phyloP scores from a whole-genome alignment of 2,797 vertebrate genomes.

The Masticophis lateralis region DNA sequence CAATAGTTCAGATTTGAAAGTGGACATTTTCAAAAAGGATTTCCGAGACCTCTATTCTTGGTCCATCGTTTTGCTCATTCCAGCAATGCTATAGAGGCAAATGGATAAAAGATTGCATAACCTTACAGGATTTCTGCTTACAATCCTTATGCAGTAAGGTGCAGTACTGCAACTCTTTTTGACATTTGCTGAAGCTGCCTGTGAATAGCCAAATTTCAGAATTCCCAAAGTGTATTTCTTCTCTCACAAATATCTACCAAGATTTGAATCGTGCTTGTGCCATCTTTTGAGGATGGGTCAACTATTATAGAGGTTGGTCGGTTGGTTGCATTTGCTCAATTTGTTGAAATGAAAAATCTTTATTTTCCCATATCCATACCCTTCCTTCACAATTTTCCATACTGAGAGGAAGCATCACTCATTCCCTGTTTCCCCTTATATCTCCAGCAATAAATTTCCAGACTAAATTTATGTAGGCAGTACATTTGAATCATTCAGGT shows the following conservation, averaged over 20 bases:
- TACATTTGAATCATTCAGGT: not conserved
- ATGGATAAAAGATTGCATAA: not conserved
- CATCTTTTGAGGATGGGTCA: not conserved
- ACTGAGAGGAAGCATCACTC: not conserved
- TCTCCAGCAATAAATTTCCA: not conserved
- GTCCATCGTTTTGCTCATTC: not conserved
- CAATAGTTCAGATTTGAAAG: not conserved
- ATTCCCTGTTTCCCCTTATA: not conserved
- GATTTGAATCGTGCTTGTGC: not conserved
- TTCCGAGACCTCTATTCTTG: not conserved
- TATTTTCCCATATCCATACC: too few relatives aligned
- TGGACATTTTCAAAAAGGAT: conserved; percentile 2
- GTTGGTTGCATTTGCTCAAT: not conserved
- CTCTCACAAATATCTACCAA: not conserved
- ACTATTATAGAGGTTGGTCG: not conserved
- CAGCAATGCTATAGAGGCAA: not conserved
- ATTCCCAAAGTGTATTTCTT: conserved; percentile 7
- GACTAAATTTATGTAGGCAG: not conserved
- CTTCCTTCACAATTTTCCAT: not conserved
- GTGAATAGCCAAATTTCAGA: conserved; percentile 18
- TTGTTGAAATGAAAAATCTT: not conserved
- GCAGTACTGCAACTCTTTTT: conserved; percentile 11
- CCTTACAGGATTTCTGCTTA: not conserved
- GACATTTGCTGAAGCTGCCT: not conserved
- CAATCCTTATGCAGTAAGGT: conserved; percentile 1